A percentile compares a stretch with the other conserved stretches of the same genome.
phyloP scores from a whole-genome alignment of 2,888 invertebrate genomes.

The Yponomeuta sedellus region DNA sequence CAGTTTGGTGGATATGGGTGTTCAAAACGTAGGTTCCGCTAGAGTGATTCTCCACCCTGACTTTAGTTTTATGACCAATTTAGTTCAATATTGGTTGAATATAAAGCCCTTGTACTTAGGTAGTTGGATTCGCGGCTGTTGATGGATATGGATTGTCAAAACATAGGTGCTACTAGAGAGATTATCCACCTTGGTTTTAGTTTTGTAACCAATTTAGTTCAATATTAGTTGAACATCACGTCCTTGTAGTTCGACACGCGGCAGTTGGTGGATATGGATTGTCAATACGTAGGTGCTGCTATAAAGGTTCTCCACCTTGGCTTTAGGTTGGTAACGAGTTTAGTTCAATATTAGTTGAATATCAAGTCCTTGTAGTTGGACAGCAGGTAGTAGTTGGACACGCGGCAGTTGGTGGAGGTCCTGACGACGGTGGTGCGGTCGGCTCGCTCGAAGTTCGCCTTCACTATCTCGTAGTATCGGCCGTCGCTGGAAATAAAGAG shows the following conservation, averaged over 20 bases:
- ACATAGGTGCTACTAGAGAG: background rate
- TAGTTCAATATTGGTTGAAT: conserved; percentile 79
- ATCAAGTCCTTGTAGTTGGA: conserved; percentile 96
- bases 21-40: background rate
- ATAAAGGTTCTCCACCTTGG: background rate
- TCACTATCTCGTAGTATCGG: conserved; percentile 98
- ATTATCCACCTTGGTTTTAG: background rate
- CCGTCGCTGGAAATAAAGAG: conserved; percentile 86
- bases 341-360: conserved; percentile 83
- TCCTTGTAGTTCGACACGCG: conserved; percentile 96
- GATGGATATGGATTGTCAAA: conserved; percentile 90
- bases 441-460: conserved; percentile 99
- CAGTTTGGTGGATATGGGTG: conserved; percentile 97
- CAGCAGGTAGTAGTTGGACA: conserved; percentile 94
- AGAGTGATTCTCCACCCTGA: too few species aligned
- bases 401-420: conserved; percentile 96
- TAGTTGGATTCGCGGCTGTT: conserved; percentile 97
- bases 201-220: background rate
- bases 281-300: conserved; percentile 84
- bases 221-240: conserved; percentile 87
- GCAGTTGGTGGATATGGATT: conserved; percentile 92
- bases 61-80: too few species aligned
- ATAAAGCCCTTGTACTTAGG: conserved; percentile 96
- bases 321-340: background rate
- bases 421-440: conserved; percentile 97